phyloP scores from a whole-genome alignment of 2,797 vertebrate genomes.

The Kryptopterus vitreolus region DNA sequence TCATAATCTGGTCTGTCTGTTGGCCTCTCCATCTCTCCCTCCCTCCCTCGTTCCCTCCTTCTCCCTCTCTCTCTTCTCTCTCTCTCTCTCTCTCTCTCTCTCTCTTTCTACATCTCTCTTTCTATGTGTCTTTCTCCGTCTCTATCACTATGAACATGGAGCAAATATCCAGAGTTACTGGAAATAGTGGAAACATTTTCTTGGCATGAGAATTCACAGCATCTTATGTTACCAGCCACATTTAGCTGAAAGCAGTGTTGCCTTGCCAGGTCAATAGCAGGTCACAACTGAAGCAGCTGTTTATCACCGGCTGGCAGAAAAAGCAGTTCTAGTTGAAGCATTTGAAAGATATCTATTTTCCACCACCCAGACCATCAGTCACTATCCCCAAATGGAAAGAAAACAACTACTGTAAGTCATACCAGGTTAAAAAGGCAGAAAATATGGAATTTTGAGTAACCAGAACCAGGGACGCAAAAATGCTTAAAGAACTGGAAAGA shows the following conservation, averaged over 20 bases:
- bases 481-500: not conserved
- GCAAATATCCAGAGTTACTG: not conserved
- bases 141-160: not conserved
- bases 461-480: not conserved
- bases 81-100: not conserved
- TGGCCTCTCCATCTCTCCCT: not conserved
- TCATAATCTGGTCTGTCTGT: not conserved
- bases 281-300: constrained; percentile 11
- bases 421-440: not conserved
- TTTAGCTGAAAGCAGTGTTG: constrained; percentile 9
- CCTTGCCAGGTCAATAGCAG: not conserved
- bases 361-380: not conserved
- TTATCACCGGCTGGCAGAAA: not conserved
- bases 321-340: not conserved
- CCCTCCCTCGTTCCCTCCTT: not conserved
- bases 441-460: not conserved
- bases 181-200: not conserved
- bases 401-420: not conserved
- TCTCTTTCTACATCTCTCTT: not conserved
- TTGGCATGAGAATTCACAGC: not conserved
- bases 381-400: not conserved
- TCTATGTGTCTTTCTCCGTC: not conserved
- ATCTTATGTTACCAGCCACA: constrained; percentile 1
- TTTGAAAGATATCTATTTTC: not conserved
- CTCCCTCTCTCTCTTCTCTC: not conserved